Evolutionary conservation across 1,140 invertebrate genomes (phyloP).

Genomic region (Drosophila sp.): DNA sequence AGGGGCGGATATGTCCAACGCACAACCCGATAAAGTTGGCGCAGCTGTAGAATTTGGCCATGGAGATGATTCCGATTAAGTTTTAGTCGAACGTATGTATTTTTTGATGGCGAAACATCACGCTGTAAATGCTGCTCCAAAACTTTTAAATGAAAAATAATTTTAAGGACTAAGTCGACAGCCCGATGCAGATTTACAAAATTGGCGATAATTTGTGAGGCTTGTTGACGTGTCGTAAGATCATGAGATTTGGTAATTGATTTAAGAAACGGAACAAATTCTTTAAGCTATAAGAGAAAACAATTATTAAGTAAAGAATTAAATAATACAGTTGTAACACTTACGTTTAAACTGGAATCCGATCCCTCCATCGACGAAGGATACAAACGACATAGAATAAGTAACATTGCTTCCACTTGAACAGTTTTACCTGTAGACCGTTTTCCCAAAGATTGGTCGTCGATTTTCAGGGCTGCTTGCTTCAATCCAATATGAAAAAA

Average conservation of each 20-base stretch:
- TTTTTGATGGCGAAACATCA: not conserved
- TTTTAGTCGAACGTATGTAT: too few species aligned
- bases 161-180: not conserved
- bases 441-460: not conserved
- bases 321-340: not conserved
- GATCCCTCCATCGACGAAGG: constrained; percentile 88
- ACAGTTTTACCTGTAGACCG: constrained; percentile 73
- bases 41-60: constrained; percentile 34
- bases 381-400: constrained; percentile 91
- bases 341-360: constrained; percentile 87
- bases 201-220: constrained; percentile 51
- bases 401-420: constrained; percentile 90
- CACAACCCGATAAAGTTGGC: constrained; percentile 28
- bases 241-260: constrained; percentile 41
- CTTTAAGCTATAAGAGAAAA: constrained; percentile 85
- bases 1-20: constrained; percentile 29
- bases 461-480: constrained; percentile 25
- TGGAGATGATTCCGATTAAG: constrained; percentile 34
- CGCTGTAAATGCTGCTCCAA: constrained; percentile 9
- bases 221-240: constrained; percentile 36
- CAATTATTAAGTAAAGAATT: constrained; percentile 2
- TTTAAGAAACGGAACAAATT: constrained; percentile 86
- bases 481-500: constrained; percentile 87
- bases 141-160: constrained; percentile 19
- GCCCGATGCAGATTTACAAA: constrained; percentile 31